Evolutionary conservation across 2,888 invertebrate genomes (phyloP), one percentile per base, ranked within the genome.

Genomic region (Thereva nobilitata): DNA sequence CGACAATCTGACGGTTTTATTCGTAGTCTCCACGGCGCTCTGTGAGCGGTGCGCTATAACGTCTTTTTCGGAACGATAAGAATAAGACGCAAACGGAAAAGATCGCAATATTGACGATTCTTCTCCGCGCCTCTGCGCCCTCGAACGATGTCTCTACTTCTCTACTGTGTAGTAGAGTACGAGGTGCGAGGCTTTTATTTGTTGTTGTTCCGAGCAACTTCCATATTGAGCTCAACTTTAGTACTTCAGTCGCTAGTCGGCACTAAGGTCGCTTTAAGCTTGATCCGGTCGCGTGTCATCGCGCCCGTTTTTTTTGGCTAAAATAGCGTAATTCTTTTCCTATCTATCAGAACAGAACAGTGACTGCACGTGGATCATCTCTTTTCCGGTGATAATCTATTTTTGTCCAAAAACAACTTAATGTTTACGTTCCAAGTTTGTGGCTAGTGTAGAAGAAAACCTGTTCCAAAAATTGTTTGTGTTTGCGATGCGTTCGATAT

Each of bases 191-290:
- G n/a, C 7, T 50, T 61, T 23, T 40, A 50, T 38, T 12, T 23
- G 23, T 50, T 50, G 50, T 47, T 40, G 7, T 23, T 23, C 50
- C 49, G 9, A 23, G 9, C 50, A 38, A 64, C 64, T 64, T 55
- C 64, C 55, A 64, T 64, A 64, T 53, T 42, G 23, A 66, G 50
- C 37, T 52, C 9, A 53, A 50, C 49, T 53, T 50, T 59, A 42
- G 50, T 38, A 56, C 52, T 54, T 66, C 53, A 66, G 66, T 66
- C 52, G 59, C 57, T 52, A 66, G 57, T 59, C 53, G 66, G 59
- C 66, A 53, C 59, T 66, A 66, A 57, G 52, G 57, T 66, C 55
- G 66, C 40, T 55, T 64, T 64, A 57, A 57, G 57, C 50, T 37
- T 49, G 40, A 55, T 54, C 40, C 65, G 55, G 56, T 65, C 65